Conservation (phyloP, 2,888 invertebrate species). For the Mesochorus sp. region DNA sequence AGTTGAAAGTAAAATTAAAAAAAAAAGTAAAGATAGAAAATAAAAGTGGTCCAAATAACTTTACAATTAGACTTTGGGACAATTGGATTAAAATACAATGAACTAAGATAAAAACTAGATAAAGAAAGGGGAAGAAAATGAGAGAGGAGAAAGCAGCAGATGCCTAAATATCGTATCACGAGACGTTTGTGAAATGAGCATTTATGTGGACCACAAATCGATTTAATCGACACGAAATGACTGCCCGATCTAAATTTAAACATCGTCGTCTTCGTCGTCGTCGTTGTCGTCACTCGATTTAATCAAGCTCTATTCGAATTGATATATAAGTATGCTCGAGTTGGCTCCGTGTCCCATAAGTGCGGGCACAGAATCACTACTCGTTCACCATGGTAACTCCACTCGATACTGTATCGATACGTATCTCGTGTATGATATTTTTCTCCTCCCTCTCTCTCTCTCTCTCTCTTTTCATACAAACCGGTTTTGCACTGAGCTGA, state of each 20-base stretch:
- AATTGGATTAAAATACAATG: too few species aligned
- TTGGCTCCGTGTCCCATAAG: conserved; percentile 25
- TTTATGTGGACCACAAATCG: conserved; percentile 45
- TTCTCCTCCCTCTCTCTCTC: too few species aligned
- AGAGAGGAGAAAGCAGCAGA: not conserved
- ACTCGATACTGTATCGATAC: too few species aligned
- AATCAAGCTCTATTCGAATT: conserved; percentile 72
- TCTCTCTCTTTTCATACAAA: too few species aligned
- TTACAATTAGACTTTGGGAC: too few species aligned
- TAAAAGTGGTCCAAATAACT: too few species aligned
- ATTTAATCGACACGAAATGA: conserved; percentile 47
- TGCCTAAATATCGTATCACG: conserved; percentile 33
- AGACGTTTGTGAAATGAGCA: conserved; percentile 10
- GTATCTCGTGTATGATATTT: not conserved
- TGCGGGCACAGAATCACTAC: not conserved
- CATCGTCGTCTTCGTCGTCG: conserved; percentile 63
- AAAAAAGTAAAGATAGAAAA: too few species aligned
- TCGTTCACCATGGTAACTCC: not conserved
- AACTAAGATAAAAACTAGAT: too few species aligned
- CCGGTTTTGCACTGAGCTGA: not conserved
- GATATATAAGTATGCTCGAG: conserved; percentile 55
- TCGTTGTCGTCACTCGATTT: conserved; percentile 64
- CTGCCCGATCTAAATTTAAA: conserved; percentile 75
- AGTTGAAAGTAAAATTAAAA: too few species aligned
- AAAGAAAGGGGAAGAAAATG: not conserved